Conservation (phyloP, 2,797 vertebrate genomes). For the Percopsis omiscomaycus region DNA sequence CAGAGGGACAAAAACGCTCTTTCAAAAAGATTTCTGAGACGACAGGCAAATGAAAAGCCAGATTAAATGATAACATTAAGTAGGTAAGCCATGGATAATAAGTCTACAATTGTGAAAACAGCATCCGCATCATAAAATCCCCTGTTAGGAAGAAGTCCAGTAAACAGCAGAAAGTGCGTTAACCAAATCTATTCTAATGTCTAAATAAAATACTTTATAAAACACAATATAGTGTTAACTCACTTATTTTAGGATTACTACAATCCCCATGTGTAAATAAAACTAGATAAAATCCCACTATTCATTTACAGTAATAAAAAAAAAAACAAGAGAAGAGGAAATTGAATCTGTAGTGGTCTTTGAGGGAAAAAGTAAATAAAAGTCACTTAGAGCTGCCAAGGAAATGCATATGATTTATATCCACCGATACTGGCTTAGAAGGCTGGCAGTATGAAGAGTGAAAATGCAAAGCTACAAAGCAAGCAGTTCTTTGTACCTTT, state of each 20-base stretch:
- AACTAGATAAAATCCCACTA: slow-evolving; percentile 24
- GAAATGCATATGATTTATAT: background rate
- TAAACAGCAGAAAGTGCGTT: too few species aligned
- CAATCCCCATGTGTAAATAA: slow-evolving; percentile 2
- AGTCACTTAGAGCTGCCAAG: slow-evolving; percentile 1
- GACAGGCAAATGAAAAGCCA: slow-evolving; percentile 21
- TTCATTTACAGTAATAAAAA: slow-evolving; percentile 6
- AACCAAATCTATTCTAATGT: too few species aligned
- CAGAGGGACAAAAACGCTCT: slow-evolving; percentile 12
- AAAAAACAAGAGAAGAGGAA: slow-evolving; percentile 35
- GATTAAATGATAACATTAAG: slow-evolving; percentile 20
- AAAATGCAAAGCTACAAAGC: background rate
- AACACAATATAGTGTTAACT: too few species aligned
- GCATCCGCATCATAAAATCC: too few species aligned
- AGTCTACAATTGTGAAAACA: too few species aligned
- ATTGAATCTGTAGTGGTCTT: slow-evolving; percentile 43
- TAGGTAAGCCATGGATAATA: slow-evolving; percentile 10
- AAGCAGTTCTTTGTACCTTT: background rate
- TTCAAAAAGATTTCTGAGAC: slow-evolving; percentile 34
- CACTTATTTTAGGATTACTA: background rate
- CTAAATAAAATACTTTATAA: background rate
- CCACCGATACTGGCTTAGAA: too few species aligned
- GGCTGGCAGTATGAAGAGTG: too few species aligned
- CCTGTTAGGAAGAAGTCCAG: too few species aligned
- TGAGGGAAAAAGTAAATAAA: slow-evolving; percentile 1